phyloP scores from a whole-genome alignment of 2,113 vertebrate species.

The Tympanuchus pallidicinctus region DNA sequence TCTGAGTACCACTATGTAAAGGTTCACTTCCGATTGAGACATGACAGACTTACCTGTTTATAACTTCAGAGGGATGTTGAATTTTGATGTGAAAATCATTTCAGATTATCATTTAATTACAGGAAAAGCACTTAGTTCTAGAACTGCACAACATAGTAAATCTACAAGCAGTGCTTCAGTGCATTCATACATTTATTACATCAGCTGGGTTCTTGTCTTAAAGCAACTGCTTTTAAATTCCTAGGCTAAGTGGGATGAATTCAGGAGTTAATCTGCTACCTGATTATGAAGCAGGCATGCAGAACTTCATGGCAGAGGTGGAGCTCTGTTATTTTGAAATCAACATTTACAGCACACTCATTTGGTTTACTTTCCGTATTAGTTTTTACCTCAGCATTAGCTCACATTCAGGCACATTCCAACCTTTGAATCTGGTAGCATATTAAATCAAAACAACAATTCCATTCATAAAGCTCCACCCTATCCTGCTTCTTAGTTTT shows the following conservation, averaged over 20 bases:
- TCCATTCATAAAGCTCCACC: constrained; percentile 35
- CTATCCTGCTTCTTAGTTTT: not conserved
- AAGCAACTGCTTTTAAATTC: constrained; percentile 1
- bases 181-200: not conserved
- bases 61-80: not conserved
- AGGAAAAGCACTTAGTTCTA: not conserved
- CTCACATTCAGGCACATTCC: not conserved
- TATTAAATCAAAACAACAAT: constrained; percentile 9
- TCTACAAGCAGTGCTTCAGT: not conserved
- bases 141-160: not conserved
- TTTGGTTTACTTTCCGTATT: constrained; percentile 3
- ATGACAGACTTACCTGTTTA: not conserved
- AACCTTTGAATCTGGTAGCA: not conserved
- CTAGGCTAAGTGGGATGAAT: not conserved
- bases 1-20: not conserved
- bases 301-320: not conserved
- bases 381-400: not conserved
- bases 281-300: not conserved
- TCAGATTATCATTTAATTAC: not conserved
- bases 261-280: not conserved
- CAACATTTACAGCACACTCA: not conserved
- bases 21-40: not conserved
- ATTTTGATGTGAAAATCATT: not conserved
- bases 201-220: not conserved
- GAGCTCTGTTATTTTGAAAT: not conserved